Evolutionary conservation across 2,797 vertebrate genomes (phyloP).

Genomic region (Chiloscyllium punctatum): DNA sequence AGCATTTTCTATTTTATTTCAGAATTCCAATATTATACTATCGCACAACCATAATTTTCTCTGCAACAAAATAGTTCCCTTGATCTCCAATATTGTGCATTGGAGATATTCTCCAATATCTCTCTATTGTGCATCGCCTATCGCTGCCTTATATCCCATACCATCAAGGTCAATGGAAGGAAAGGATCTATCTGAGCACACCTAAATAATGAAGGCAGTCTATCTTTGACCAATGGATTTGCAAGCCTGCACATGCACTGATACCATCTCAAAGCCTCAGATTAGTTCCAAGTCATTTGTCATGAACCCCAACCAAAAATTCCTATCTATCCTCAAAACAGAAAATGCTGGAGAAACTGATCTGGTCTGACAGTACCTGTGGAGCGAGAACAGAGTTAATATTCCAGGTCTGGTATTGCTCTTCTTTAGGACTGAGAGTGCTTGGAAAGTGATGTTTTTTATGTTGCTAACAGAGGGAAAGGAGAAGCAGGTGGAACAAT

Average conservation of each 20-base stretch:
- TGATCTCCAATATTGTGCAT: background rate
- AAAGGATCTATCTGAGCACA: background rate
- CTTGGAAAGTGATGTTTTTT: too few relatives aligned
- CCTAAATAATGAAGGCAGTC: background rate
- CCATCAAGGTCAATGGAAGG: conserved; percentile 43
- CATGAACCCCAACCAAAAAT: conserved; percentile 8
- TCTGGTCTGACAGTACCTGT: too few relatives aligned
- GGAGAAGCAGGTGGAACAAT: too few relatives aligned
- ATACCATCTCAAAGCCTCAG: background rate
- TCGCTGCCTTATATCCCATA: conserved; percentile 39
- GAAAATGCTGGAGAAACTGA: too few relatives aligned
- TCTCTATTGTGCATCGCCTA: background rate
- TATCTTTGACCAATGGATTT: background rate
- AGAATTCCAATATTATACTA: background rate
- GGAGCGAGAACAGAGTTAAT: too few relatives aligned
- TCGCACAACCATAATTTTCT: background rate
- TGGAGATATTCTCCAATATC: too few relatives aligned
- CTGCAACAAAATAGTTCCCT: background rate
- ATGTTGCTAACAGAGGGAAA: too few relatives aligned
- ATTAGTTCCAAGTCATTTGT: conserved; percentile 6
- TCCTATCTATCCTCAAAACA: too few relatives aligned
- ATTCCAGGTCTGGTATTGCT: too few relatives aligned
- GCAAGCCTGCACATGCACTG: background rate
- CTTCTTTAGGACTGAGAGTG: too few relatives aligned
- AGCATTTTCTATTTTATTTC: background rate